Conservation (phyloP, 2,797 vertebrate species). For the Rhinogobio ventralis region DNA sequence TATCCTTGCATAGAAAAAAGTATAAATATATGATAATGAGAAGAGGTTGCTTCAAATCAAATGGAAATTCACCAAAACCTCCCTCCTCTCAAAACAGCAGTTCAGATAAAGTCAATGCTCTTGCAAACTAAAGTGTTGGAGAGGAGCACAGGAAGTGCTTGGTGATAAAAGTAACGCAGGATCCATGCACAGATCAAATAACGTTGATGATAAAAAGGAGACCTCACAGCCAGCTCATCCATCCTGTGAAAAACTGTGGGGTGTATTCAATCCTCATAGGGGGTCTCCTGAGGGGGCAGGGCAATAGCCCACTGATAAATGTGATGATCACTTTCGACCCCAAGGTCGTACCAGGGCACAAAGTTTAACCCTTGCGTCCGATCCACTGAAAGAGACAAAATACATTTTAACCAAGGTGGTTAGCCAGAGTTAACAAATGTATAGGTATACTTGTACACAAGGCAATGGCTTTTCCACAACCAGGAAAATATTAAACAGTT, state of each 20-base stretch:
- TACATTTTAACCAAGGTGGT: conserved; percentile 1
- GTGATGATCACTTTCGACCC: conserved; percentile 54
- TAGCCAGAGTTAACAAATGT: neutral
- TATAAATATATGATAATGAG: conserved; percentile 51
- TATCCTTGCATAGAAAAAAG: conserved; percentile 63
- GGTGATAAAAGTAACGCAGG: conserved; percentile 61
- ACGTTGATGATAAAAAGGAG: conserved; percentile 61
- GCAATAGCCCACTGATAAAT: conserved; percentile 62
- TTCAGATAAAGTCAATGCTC: conserved; percentile 70
- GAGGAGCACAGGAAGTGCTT: conserved; percentile 48
- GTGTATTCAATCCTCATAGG: conserved; percentile 74
- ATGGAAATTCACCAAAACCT: neutral
- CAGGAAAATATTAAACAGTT: neutral
- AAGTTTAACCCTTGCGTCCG: conserved; percentile 53
- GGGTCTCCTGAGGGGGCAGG: conserved; percentile 64
- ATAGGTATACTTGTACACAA: neutral
- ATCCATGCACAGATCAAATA: conserved; percentile 68
- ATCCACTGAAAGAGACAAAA: conserved; percentile 71
- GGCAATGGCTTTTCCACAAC: neutral
- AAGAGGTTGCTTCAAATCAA: conserved; percentile 10
- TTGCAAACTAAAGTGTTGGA: conserved; percentile 53
- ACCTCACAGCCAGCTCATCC: conserved; percentile 76
- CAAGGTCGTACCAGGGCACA: conserved; percentile 51
- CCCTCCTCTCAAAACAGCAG: conserved; percentile 1
- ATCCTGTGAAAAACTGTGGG: conserved; percentile 72